Conservation (phyloP, 2,888 invertebrate species). For the Ceramica pisi region DNA sequence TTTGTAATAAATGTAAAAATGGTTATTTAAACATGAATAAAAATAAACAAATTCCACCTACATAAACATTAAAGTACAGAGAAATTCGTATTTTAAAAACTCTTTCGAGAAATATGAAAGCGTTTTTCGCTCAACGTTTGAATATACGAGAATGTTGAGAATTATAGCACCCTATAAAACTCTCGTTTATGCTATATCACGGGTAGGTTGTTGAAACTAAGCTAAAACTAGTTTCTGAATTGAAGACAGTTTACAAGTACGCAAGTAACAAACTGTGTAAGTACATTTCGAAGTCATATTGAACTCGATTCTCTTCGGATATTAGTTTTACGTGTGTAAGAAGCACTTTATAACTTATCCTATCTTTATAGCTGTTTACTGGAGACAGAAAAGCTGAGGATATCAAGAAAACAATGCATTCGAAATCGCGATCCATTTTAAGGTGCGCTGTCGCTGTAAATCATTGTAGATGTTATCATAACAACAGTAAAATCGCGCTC, state of each 20-base stretch:
- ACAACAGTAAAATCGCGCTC: constrained; percentile 45
- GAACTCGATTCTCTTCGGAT: constrained; percentile 67
- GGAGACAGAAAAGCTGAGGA: constrained; percentile 10
- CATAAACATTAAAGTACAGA: neutral
- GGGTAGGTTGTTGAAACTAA: constrained; percentile 61
- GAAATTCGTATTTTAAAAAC: constrained; percentile 12
- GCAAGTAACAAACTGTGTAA: constrained; percentile 70
- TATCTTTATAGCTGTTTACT: constrained; percentile 49
- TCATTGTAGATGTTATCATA: constrained; percentile 56
- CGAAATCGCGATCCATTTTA: constrained; percentile 38
- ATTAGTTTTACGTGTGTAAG: constrained; percentile 65
- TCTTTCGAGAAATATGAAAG: constrained; percentile 36
- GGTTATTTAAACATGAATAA: neutral
- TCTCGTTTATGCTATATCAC: constrained; percentile 53
- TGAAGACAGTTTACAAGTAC: constrained; percentile 72
- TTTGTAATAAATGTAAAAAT: neutral
- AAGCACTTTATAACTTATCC: constrained; percentile 58
- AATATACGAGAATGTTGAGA: constrained; percentile 32
- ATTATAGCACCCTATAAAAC: constrained; percentile 57
- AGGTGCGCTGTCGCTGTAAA: constrained; percentile 39
- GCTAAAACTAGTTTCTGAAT: constrained; percentile 71
- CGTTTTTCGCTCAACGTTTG: constrained; percentile 24
- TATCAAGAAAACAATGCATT: constrained; percentile 56
- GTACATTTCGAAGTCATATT: constrained; percentile 75
- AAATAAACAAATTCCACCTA: constrained; percentile 7